Evolutionary conservation across 2,113 vertebrate species (phyloP).

Genomic region (Tragelaphus strepsiceros): DNA sequence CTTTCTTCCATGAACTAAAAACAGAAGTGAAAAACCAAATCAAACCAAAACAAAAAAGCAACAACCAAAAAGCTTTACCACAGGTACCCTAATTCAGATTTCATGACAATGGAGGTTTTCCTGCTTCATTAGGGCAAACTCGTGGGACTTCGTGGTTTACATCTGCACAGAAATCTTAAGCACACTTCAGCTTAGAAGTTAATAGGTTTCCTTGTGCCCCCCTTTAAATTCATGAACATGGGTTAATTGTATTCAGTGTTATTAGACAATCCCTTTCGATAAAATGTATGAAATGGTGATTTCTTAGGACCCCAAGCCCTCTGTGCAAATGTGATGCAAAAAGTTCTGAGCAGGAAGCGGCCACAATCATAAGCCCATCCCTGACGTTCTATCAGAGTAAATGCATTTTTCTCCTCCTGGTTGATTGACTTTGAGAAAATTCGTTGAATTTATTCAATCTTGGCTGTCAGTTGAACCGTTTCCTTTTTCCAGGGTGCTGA

Average conservation of each 20-base stretch:
- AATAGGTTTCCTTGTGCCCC: too few species aligned
- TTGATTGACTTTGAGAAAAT: neutral
- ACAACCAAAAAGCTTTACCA: too few species aligned
- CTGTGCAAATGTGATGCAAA: fast-evolving
- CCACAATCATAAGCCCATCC: fast-evolving
- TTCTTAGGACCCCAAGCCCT: neutral
- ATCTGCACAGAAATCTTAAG: neutral
- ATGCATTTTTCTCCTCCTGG: neutral
- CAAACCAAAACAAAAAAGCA: neutral
- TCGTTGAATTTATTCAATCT: neutral
- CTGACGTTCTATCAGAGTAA: neutral
- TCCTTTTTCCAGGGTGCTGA: neutral
- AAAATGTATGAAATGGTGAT: neutral
- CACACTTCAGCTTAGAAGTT: neutral
- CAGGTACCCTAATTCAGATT: neutral
- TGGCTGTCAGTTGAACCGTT: neutral
- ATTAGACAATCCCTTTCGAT: neutral
- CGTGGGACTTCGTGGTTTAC: neutral
- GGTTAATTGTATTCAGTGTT: neutral
- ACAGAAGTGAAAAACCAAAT: neutral
- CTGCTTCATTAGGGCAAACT: neutral
- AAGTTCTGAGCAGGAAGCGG: neutral
- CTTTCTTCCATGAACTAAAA: neutral
- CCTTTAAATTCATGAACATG: neutral
- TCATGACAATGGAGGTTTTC: too few species aligned